Evolutionary conservation across 2,797 vertebrate species (phyloP).

Genomic region (Sebastes variabilis): DNA sequence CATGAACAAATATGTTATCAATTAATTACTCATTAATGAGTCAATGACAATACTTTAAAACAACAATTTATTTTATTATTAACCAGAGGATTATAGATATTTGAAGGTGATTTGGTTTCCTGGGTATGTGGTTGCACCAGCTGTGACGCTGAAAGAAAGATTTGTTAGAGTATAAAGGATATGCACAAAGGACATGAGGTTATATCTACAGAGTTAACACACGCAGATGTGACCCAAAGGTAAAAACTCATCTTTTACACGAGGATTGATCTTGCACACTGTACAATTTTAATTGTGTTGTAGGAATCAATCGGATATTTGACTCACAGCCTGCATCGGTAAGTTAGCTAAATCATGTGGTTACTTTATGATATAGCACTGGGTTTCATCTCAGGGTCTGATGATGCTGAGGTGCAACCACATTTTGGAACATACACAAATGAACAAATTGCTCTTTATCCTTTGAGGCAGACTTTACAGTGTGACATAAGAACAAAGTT

Average conservation of each 20-base stretch:
- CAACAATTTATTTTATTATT: constrained; percentile 63
- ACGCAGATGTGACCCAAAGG: constrained; percentile 24
- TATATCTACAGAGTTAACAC: constrained; percentile 42
- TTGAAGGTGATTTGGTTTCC: constrained; percentile 49
- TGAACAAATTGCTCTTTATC: constrained; percentile 16
- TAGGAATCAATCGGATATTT: background rate
- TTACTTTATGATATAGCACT: background rate
- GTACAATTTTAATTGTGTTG: background rate
- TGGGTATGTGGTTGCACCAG: constrained; percentile 29
- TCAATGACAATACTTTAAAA: constrained; percentile 30
- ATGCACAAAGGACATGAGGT: constrained; percentile 33
- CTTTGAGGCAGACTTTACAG: constrained; percentile 50
- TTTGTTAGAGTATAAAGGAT: constrained; percentile 28
- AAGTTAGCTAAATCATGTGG: background rate
- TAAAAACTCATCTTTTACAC: constrained; percentile 18
- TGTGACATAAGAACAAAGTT: constrained; percentile 13
- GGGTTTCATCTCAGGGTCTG: background rate
- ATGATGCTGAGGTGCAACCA: constrained; percentile 29
- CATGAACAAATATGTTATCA: background rate
- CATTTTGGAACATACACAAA: constrained; percentile 38
- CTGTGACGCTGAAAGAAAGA: constrained; percentile 40
- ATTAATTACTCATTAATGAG: background rate
- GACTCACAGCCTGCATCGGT: background rate
- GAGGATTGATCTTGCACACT: background rate
- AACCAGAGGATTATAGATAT: constrained; percentile 54